These are phyloP conservation scores for Epistrophe eligans DNA, from an alignment of 2,888 invertebrate genomes.

Conservation along the genomic window DNA sequence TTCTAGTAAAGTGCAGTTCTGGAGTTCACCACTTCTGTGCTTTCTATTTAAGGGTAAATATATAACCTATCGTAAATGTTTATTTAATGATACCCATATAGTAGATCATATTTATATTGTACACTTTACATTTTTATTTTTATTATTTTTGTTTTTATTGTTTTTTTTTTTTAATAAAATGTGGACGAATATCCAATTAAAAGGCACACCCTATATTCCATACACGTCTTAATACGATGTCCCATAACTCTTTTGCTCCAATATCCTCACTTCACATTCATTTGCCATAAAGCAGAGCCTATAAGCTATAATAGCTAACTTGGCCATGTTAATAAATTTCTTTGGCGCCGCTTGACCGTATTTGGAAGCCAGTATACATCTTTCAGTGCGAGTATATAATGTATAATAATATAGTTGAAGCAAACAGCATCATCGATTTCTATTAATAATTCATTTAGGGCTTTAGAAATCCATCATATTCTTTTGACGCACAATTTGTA, in stretches of 20 bases:
- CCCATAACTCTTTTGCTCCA: conserved; percentile 57
- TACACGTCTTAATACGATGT: conserved; percentile 48
- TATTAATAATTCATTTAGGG: conserved; percentile 76
- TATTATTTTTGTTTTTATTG: not conserved
- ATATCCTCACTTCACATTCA: conserved; percentile 46
- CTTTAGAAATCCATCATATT: conserved; percentile 74
- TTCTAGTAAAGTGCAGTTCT: no score
- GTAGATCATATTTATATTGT: not conserved
- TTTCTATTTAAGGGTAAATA: no score
- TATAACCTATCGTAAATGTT: no score
- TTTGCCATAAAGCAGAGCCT: conserved; percentile 35
- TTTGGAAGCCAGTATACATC: conserved; percentile 50
- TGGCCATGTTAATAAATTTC: conserved; percentile 68
- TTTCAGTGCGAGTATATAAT: not conserved
- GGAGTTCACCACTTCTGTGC: no score
- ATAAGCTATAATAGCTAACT: not conserved
- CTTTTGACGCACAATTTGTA: conserved; percentile 75
- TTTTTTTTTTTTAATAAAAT: not conserved
- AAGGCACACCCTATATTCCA: conserved; percentile 40
- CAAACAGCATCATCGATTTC: conserved; percentile 57
- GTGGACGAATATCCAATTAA: conserved; percentile 34
- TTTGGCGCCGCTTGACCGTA: conserved; percentile 72
- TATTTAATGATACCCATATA: no score
- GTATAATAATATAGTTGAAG: not conserved
- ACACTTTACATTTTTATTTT: not conserved